Base-by-base conservation (phyloP, 2,113 vertebrate genomes). In the Bos javanicus region DNA sequence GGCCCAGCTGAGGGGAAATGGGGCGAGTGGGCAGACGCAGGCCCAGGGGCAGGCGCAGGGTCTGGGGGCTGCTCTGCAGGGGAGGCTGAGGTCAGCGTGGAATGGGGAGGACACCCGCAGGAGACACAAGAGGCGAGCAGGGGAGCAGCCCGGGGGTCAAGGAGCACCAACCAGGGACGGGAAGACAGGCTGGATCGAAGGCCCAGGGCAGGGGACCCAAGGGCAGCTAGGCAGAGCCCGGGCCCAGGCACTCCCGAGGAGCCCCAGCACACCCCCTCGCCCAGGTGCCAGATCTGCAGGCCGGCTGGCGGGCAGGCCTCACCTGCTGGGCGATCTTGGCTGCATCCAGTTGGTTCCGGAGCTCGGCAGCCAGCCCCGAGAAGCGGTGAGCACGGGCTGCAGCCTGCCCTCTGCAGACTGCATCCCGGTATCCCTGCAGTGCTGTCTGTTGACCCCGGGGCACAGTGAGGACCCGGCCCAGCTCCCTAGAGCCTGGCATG, bases 271-370 rank as follows among this genome's bases (percentile, higher is more conserved):
- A 56, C 33, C 16, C 33, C 30, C 46, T 93, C 3, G 39, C 52
- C 13, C 7, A 6, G 57, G 50, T 71, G 12, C 30, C 0, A 30
- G 46, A 2, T 14, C 17, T 3, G 39, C 4, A 17, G 48, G 88
- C 39, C n/a, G 6, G 16, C 25, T 3, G 46, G 78, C 71, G 21
- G 60, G 71, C 86, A 56, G 52, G 28, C 43, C 97, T 97, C 98
- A 99, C 99, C 99, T 99, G 99, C 85, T 98, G 99, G 81, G 98
- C 50, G 0, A 99, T 98, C 93, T 98, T 99, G 88, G 98, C 97
- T 0, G 97, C 92, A 86, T 99, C 99, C 97, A 99, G 98, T 98
- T 99, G 99, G 43, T 99, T 98, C 95, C 56, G 98, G 82, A 99
- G 99, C 98, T 99, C 99, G 0, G 98, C 28, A 1, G 99, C 99